Evolutionary conservation across 2,797 vertebrate species (phyloP).

Genomic region (Rhyacichthys aspro): DNA sequence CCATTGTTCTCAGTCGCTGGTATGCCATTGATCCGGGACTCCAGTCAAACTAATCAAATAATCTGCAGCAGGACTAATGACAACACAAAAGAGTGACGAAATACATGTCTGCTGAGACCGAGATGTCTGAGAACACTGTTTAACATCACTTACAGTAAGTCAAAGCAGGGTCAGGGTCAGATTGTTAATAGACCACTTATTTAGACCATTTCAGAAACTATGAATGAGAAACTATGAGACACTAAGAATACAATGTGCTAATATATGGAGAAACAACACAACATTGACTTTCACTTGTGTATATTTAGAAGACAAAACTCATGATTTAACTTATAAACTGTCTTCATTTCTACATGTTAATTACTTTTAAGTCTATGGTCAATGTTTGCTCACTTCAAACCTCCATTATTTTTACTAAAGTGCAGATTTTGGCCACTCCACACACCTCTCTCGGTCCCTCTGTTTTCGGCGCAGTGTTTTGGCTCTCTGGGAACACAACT

Average conservation of each 20-base stretch:
- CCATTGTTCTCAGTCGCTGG: constrained; percentile 38
- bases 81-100: constrained; percentile 28
- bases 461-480: background rate
- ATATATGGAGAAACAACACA: too few relatives aligned
- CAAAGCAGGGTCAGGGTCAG: background rate
- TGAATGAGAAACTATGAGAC: too few relatives aligned
- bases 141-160: too few relatives aligned
- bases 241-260: too few relatives aligned
- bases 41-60: constrained; percentile 55
- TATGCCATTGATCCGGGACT: constrained; percentile 47
- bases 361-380: too few relatives aligned
- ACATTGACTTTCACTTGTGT: too few relatives aligned
- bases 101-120: constrained; percentile 22
- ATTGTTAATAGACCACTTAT: background rate
- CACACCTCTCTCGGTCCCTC: background rate
- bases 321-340: too few relatives aligned
- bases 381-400: too few relatives aligned
- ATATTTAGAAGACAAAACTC: too few relatives aligned
- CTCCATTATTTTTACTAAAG: too few relatives aligned
- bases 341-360: too few relatives aligned
- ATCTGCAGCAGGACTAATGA: constrained; percentile 30
- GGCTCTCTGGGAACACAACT: constrained; percentile 24
- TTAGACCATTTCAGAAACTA: too few relatives aligned
- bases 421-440: background rate
- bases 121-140: background rate